Evolutionary conservation across 1,140 invertebrate genomes (phyloP), one percentile per base, ranked within the genome.

Genomic region (Diorhabda carinulata): DNA sequence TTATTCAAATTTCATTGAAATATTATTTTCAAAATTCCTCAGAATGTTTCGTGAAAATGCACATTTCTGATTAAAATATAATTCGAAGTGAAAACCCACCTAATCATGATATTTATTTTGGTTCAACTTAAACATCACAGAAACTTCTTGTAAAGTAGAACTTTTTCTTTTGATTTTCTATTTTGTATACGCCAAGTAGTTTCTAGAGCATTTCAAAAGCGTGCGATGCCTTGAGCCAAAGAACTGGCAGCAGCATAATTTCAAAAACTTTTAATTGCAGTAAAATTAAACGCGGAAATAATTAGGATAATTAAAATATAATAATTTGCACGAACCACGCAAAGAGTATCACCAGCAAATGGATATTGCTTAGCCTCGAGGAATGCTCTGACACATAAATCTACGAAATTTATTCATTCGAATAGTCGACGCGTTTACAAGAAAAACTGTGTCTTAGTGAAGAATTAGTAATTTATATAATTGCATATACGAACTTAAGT

Each of bases 211-310:
- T n/a, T n/a, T 52, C 47, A 52, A 52, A 52, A 52, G 6, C 47
- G 47, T 52, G 47, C 47, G n/a, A 8, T 52, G 47, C 47, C 47
- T 60, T 60, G 58, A 10, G 10, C 58, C 41, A 10, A 42, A 60
- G 4, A 63, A 43, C 44, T 44, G 47, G 45, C 43, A 64, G 52
- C 47, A 64, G 25, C 63, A 64, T 44, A 64, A 47, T 64, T 64
- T 64, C 63, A 43, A 47, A 44, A 1, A 64, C 10, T 64, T 64
- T 64, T 64, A 64, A 64, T 64, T 8, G 63, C 2, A 57, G 8
- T 25, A n/a, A 41, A 64, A 64, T 64, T 64, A 57, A 10, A 64
- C 45, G 52, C 63, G 63, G 63, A 64, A 64, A 64, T 64, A 64
- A 64, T 64, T 64, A 64, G 63, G 25, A 56, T 64, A 57, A 64